These are phyloP conservation scores for Agapostemon virescens DNA, from an alignment of 2,888 invertebrate species.

Conservation along the genomic window DNA sequence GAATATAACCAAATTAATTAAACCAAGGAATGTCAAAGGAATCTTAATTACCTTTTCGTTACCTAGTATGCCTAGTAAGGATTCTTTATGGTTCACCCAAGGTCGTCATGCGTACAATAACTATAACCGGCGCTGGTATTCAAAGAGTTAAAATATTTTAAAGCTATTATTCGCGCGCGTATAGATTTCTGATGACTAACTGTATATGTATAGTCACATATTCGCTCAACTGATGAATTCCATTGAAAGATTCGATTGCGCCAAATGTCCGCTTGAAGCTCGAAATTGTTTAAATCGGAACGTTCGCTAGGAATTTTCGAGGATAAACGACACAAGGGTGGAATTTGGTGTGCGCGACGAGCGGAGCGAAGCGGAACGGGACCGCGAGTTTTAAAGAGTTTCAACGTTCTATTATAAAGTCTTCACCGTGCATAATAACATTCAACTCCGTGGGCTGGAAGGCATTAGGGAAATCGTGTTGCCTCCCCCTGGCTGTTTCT, in stretches of 20 bases:
- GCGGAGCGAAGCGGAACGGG: slow-evolving; percentile 1
- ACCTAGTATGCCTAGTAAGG: too few relatives aligned
- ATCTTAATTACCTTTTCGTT: too few relatives aligned
- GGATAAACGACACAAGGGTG: background rate
- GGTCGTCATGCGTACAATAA: too few relatives aligned
- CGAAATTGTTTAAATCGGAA: slow-evolving; percentile 19
- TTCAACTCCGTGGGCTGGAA: slow-evolving; percentile 78
- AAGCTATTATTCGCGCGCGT: too few relatives aligned
- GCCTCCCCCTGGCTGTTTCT: slow-evolving; percentile 51
- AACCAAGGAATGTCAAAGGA: too few relatives aligned
- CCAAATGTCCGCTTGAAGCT: background rate
- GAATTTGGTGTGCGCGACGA: background rate
- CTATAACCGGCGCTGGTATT: too few relatives aligned
- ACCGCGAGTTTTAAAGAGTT: slow-evolving; percentile 78
- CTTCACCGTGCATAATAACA: slow-evolving; percentile 80
- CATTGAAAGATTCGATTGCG: background rate
- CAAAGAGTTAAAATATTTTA: too few relatives aligned
- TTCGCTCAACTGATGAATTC: background rate
- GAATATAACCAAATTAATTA: too few relatives aligned
- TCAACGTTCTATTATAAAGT: slow-evolving; percentile 79
- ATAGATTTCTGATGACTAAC: too few relatives aligned
- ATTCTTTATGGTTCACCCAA: too few relatives aligned
- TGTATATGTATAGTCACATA: background rate
- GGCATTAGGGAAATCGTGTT: slow-evolving; percentile 79
- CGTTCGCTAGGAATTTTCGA: slow-evolving; percentile 9